phyloP scores from a whole-genome alignment of 2,113 vertebrate genomes.

The Neoarius graeffei region DNA sequence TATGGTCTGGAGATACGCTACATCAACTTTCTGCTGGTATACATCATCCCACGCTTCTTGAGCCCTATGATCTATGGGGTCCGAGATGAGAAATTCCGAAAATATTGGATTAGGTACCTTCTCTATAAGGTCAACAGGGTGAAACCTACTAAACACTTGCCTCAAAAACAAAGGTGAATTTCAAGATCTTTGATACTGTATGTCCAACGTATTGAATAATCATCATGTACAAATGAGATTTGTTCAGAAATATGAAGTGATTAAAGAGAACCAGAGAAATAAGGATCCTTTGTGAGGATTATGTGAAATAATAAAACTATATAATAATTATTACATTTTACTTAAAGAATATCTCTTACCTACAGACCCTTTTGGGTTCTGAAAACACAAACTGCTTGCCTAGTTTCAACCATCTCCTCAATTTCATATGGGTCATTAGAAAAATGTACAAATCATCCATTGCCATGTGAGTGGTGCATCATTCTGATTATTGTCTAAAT shows the following conservation, averaged over 20 bases:
- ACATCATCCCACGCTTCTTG: conserved; percentile 76
- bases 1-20: conserved; percentile 73
- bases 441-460: neutral
- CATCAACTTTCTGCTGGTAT: conserved; percentile 75
- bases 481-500: neutral
- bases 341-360: neutral
- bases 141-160: conserved; percentile 39
- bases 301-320: neutral
- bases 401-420: neutral
- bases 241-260: neutral
- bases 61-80: conserved; percentile 78
- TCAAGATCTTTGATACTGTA: neutral
- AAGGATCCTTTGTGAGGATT: neutral
- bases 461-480: neutral
- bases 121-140: conserved; percentile 42
- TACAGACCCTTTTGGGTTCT: neutral
- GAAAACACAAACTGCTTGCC: neutral
- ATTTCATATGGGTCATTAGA: neutral
- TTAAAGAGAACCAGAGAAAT: neutral
- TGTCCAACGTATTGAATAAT: neutral
- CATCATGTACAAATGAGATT: neutral
- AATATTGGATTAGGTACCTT: conserved; percentile 68
- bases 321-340: neutral
- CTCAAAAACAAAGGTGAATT: conserved; percentile 38
- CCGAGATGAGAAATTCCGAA: conserved; percentile 72